Conservation (phyloP, 2,113 vertebrate genomes). For the Paradoxurus hermaphroditus region DNA sequence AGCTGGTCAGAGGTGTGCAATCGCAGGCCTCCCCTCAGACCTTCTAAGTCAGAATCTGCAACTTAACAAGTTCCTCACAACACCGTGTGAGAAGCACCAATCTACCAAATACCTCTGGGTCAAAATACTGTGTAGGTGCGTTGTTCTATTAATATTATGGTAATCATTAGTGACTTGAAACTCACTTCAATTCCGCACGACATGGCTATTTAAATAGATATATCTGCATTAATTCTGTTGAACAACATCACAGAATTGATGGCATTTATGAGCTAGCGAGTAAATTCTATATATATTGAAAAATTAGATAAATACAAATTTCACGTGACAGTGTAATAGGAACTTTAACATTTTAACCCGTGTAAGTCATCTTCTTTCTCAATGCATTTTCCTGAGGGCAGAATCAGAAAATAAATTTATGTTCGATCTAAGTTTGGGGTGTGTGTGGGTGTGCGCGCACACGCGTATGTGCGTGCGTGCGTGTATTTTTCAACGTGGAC, state of each 20-base stretch:
- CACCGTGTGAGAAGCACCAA: not conserved
- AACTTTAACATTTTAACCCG: not conserved
- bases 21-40: not conserved
- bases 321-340: not conserved
- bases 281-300: not conserved
- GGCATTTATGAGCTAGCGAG: not conserved
- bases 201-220: not conserved
- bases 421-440: not conserved
- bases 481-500: not conserved
- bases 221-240: not conserved
- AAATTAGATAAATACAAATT: constrained; percentile 21
- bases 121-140: not conserved
- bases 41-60: not conserved
- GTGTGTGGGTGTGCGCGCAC: not conserved
- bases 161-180: not conserved
- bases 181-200: not conserved
- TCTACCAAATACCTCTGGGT: too few relatives aligned
- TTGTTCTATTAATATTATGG: not conserved
- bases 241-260: not conserved
- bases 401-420: not conserved
- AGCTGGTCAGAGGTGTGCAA: not conserved
- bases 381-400: not conserved
- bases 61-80: not conserved
- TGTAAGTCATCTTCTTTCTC: not conserved
- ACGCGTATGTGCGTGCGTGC: not conserved